Evolutionary conservation across 2,888 invertebrate species (phyloP), one percentile per base, ranked within the genome.

Genomic region (Nomada goodeniana): DNA sequence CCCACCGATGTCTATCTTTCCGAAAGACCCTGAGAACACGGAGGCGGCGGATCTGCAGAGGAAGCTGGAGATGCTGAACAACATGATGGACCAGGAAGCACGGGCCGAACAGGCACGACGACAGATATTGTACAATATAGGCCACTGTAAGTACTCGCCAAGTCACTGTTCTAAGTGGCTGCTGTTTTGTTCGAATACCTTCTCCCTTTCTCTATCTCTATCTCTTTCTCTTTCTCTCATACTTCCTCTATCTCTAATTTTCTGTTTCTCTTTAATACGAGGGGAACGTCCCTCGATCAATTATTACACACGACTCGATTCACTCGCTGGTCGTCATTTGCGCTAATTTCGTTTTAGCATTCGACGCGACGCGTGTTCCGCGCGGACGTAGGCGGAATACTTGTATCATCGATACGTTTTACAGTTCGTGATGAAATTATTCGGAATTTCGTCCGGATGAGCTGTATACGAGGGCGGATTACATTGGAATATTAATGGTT

Each of bases 61-160:
- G 93, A 98, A 98, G 95, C 94, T 98, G 92, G 98, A 98, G 94
- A 95, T 97, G 94, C 95, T 98, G 93, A 98, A 98, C 95, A 97
- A 96, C 91, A 97, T 98, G 91, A 96, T 98, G 95, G 98, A 98
- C 94, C 97, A 98, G 92, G 98, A 98, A 94, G 95, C 95, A 67
- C 94, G 97, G 85, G 96, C 96, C 75, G 97, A 97, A 93, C 97
- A 97, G 92, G 96, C 96, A 76, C 95, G 97, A 77, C 95, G 97
- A 89, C 97, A 97, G 94, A 96, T 97, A 95, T 96, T 97, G 94
- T 97, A 97, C 94, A 94, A 94, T 92, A 95, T 96, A 91, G 96
- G 96, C 90, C 97, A 97, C 94, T 97, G 97, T 97, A 94, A 96
- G 97, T 96, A 93, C 83, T 68, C 81, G 83, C 77, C 86, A 86